Evolutionary conservation across 2,113 vertebrate species (phyloP).

Genomic region (Dicaeum eximium): DNA sequence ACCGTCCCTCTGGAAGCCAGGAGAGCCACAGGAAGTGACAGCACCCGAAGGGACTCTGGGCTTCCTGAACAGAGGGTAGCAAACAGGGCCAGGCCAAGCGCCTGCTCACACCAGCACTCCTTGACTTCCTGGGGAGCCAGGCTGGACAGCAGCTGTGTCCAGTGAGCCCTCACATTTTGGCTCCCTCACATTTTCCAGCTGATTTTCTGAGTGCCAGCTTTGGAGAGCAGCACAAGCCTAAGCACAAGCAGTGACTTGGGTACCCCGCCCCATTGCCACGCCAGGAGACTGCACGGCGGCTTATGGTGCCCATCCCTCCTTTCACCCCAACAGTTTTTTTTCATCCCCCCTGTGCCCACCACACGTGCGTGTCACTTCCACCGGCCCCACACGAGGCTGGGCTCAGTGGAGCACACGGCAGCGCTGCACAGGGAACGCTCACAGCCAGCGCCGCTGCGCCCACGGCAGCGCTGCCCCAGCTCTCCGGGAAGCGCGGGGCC

Average conservation of each 20-base stretch:
- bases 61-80: neutral
- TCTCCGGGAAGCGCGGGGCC: neutral
- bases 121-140: neutral
- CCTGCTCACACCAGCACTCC: accelerated
- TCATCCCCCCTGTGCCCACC: neutral
- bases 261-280: accelerated
- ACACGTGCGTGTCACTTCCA: accelerated
- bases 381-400: accelerated
- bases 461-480: accelerated
- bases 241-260: neutral
- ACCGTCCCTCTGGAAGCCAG: accelerated
- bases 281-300: too few relatives aligned
- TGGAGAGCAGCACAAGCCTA: neutral
- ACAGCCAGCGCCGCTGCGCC: neutral
- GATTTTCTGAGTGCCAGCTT: neutral
- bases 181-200: neutral
- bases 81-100: accelerated
- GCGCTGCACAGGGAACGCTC: neutral
- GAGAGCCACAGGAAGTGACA: neutral
- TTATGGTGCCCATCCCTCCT: too few relatives aligned
- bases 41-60: neutral
- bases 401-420: accelerated
- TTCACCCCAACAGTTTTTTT: accelerated
- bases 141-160: neutral
- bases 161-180: accelerated